Evolutionary conservation across 2,797 vertebrate genomes (phyloP), one percentile per base, ranked within the genome.

Genomic region (Paedocypris micromegethes): DNA sequence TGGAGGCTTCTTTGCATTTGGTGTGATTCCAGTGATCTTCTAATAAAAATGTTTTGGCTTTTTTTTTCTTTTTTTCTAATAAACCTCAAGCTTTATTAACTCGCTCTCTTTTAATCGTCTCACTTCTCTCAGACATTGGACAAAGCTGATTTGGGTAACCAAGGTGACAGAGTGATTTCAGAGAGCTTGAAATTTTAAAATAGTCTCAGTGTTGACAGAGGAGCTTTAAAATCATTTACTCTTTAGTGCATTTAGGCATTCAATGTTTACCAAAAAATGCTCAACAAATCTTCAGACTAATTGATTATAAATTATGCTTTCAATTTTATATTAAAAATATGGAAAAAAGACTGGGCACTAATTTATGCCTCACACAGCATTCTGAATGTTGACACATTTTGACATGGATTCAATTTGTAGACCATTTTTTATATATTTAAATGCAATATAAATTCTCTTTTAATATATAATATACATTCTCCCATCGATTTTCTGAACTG

Each of bases 101-200:
- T 37, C 49, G 43, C 53, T 45, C 46, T 1, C 4, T 50, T 61
- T 58, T 61, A 66, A 69, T 72, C 54, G 3, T 47, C 54, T 47
- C 62, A 45, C 58, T 71, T 40, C 23, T 37, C 43, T 9, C 8
- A 42, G 23, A 59, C 47, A 38, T 38, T 56, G 49, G 53, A 76
- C 58, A 54, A 63, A 60, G 9, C 23, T 51, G 67, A 68, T 73
- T 47, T 64, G 53, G 46, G 58, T 76, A 62, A 64, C 63, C 66
- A 69, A 70, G 73, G 73, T 75, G 45, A 80, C 40, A 5, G 6
- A 4, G 47, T 54, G 54, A 41, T n/a, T 61, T 64, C 9, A 2
- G 8, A 48, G 52, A 48, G 4, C 38, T 53, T 51, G 40, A 54
- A 40, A 48, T 70, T 46, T 68, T 53, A 62, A 62, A 69, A 49